phyloP scores from a whole-genome alignment of 1,140 invertebrate species.

The Heliconius hermathena region DNA sequence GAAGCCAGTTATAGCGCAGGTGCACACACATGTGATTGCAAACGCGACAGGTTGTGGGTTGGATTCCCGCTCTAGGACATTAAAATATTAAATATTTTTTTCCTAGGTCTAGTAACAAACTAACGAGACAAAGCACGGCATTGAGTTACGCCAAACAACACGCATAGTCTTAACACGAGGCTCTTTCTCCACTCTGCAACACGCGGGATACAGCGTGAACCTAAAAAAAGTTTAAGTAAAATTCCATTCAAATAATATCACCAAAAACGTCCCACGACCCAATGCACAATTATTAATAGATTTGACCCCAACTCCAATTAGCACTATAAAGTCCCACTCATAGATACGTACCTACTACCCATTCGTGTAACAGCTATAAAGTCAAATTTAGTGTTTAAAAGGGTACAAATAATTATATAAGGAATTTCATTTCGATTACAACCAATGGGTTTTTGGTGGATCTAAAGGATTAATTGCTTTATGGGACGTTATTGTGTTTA shows the following conservation, averaged over 20 bases:
- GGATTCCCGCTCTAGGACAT: no score
- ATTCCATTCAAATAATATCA: background rate
- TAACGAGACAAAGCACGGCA: no score
- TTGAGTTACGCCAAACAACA: no score
- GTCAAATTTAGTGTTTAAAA: slow-evolving; percentile 70
- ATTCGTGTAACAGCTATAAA: slow-evolving; percentile 59
- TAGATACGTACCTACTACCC: slow-evolving; percentile 48
- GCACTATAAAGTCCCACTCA: slow-evolving; percentile 60
- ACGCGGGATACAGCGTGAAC: no score
- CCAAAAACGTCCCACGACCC: slow-evolving; percentile 38
- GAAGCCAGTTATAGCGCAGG: no score
- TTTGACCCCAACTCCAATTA: slow-evolving; percentile 68
- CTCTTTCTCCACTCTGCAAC: no score
- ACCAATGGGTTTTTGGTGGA: slow-evolving; percentile 58
- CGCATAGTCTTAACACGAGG: no score
- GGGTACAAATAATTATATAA: slow-evolving; percentile 72
- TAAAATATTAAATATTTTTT: no score
- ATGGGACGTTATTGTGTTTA: slow-evolving; percentile 23
- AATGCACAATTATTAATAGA: slow-evolving; percentile 64
- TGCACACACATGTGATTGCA: no score
- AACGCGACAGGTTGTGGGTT: no score
- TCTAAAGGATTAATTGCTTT: slow-evolving; percentile 51
- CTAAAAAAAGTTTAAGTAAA: no score
- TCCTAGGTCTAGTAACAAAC: no score
- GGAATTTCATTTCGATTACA: slow-evolving; percentile 67